Conservation (phyloP, 2,113 vertebrate species). For the Tragelaphus imberbis region DNA sequence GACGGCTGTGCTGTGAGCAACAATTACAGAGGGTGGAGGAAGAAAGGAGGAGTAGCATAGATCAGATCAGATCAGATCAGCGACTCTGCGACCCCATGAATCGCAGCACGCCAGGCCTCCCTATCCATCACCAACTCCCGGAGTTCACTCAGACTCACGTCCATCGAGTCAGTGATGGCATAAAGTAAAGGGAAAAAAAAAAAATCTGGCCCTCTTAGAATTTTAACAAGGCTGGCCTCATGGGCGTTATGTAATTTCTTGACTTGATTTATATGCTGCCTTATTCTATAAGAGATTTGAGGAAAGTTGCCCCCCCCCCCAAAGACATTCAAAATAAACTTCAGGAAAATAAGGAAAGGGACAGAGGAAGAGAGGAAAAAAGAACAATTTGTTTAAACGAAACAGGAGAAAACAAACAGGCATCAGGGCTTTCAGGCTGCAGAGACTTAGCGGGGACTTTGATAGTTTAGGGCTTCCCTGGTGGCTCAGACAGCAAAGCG, state of each 20-base stretch:
- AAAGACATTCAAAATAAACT: not conserved
- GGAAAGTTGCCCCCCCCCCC: not conserved
- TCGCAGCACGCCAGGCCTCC: too few relatives aligned
- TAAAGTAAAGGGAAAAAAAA: not conserved
- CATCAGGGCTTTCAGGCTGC: not conserved
- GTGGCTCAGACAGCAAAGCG: not conserved
- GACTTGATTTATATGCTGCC: slow-evolving; percentile 14
- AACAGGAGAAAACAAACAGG: not conserved
- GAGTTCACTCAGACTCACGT: too few relatives aligned
- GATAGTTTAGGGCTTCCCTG: not conserved
- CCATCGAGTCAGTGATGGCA: not conserved
- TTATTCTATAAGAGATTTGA: slow-evolving; percentile 11
- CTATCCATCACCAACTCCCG: too few relatives aligned
- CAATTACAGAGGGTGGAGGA: not conserved
- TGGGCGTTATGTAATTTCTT: slow-evolving; percentile 34
- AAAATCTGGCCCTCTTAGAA: not conserved
- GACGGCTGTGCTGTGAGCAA: rapidly evolving
- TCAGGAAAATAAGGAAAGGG: not conserved
- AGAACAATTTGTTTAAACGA: not conserved
- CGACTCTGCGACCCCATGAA: too few relatives aligned
- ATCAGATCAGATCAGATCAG: too few relatives aligned
- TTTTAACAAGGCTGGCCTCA: not conserved
- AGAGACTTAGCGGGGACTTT: too few relatives aligned
- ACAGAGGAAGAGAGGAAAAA: not conserved
- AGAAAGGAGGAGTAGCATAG: not conserved